Percentiles rank a stretch among this genome's conserved stretches.
These are phyloP conservation scores for Chouioia cunea DNA, from an alignment of 2,888 invertebrate species.

Conservation along the genomic window DNA sequence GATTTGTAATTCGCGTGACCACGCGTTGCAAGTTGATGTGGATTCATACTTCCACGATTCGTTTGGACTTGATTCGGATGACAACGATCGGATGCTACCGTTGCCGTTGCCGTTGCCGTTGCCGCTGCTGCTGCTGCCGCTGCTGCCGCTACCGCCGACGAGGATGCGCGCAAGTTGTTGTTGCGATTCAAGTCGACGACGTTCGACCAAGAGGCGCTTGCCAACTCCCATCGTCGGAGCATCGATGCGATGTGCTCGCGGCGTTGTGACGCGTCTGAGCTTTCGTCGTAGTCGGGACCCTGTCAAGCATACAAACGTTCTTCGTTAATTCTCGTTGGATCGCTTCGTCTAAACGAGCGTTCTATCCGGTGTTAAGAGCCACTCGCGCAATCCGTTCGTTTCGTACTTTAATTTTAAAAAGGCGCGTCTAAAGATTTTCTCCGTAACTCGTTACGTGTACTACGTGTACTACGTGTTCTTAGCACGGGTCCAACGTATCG, in stretches of 20 bases:
- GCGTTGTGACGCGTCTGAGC: conserved; percentile 76
- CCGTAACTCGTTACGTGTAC: no score
- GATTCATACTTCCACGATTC: background rate
- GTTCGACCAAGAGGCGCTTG: conserved; percentile 71
- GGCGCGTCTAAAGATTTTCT: no score
- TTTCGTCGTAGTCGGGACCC: conserved; percentile 89
- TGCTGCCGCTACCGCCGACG: conserved; percentile 42
- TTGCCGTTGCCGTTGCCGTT: conserved; percentile 44
- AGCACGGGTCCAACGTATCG: no score
- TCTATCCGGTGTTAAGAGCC: no score
- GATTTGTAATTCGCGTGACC: conserved; percentile 21
- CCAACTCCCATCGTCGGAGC: conserved; percentile 83
- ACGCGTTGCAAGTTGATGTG: background rate
- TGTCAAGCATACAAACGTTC: conserved; percentile 61
- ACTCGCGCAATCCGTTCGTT: no score
- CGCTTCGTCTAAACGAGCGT: no score
- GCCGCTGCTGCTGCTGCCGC: conserved; percentile 32
- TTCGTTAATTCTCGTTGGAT: no score
- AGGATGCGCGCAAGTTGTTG: conserved; percentile 47
- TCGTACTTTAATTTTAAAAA: no score
- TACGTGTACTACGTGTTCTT: no score
- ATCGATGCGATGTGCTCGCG: conserved; percentile 77
- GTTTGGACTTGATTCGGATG: background rate
- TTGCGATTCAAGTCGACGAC: conserved; percentile 53
- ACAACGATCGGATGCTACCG: conserved; percentile 4